Evolutionary conservation across 1,140 invertebrate genomes (phyloP).

Genomic region (Pseudomyrmex gracilis): DNA sequence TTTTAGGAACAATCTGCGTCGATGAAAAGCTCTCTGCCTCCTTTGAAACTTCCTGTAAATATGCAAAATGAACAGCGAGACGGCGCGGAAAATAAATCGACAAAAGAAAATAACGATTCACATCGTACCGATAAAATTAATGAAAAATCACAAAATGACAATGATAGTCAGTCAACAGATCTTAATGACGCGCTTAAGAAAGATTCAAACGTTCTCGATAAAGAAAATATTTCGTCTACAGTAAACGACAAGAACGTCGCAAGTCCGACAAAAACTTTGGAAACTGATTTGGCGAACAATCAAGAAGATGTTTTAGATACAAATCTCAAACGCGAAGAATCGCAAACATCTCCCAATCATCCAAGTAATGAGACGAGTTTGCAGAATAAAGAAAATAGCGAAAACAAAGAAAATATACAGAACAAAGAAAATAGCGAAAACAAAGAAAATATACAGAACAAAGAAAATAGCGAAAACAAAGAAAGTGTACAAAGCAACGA

Average conservation of each 20-base stretch:
- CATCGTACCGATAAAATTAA: conserved; percentile 7
- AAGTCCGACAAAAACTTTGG: neutral
- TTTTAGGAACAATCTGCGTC: conserved; percentile 58
- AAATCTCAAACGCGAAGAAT: neutral
- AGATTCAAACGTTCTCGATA: neutral
- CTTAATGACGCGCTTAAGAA: neutral
- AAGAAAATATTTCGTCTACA: neutral
- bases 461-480: neutral
- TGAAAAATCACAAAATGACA: conserved; percentile 14
- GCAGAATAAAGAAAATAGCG: conserved; percentile 16
- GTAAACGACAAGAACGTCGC: neutral
- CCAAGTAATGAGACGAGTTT: neutral
- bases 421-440: neutral
- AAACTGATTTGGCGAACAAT: conserved; percentile 10
- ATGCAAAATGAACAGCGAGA: conserved; percentile 68
- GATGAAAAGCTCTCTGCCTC: conserved; percentile 75
- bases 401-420: neutral
- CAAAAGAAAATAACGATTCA: conserved; percentile 16
- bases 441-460: neutral
- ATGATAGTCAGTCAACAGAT: neutral
- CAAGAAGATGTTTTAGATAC: neutral
- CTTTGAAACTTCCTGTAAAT: conserved; percentile 73
- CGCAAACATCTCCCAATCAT: neutral
- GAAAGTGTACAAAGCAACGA: neutral
- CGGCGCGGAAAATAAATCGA: conserved; percentile 67